Conservation (phyloP, 2,888 invertebrate genomes). For the Cheilosia vernalis region DNA sequence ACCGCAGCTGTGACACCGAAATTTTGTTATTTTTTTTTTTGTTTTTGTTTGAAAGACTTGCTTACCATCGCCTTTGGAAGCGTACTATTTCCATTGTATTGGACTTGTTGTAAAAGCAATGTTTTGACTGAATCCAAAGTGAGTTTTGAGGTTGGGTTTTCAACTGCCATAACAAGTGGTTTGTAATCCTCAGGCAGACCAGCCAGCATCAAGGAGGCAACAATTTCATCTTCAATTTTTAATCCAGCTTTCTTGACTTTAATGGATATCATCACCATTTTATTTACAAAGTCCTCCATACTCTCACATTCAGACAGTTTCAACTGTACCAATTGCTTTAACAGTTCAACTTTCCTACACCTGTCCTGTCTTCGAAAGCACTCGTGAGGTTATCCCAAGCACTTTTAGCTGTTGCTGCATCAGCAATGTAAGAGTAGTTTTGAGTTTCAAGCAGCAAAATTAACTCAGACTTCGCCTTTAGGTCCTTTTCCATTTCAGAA, state of each 20-base stretch:
- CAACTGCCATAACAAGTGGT: constrained; percentile 13
- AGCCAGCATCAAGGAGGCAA: constrained; percentile 27
- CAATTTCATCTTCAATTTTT: constrained; percentile 2
- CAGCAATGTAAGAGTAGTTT: constrained; percentile 35
- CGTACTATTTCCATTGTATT: neutral
- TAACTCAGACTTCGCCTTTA: constrained; percentile 30
- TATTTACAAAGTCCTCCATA: constrained; percentile 27
- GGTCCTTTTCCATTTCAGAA: constrained; percentile 7
- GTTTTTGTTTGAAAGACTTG: neutral
- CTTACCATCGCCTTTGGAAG: neutral
- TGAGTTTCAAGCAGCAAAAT: constrained; percentile 23
- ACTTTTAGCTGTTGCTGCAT: constrained; percentile 23
- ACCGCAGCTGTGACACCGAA: neutral
- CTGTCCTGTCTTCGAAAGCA: constrained; percentile 38
- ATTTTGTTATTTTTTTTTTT: neutral
- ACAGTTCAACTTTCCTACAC: constrained; percentile 31
- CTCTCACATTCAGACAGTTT: constrained; percentile 34
- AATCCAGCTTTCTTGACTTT: constrained; percentile 42
- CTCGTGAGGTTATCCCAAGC: constrained; percentile 38
- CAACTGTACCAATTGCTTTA: constrained; percentile 37
- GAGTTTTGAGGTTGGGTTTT: constrained; percentile 9
- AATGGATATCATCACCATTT: neutral
- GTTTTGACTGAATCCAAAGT: constrained; percentile 36
- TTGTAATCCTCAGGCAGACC: constrained; percentile 9
- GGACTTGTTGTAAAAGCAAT: constrained; percentile 18